These are phyloP conservation scores for Astatotilapia flaviijosephi DNA, from an alignment of 2,113 vertebrate species.

Conservation along the genomic window DNA sequence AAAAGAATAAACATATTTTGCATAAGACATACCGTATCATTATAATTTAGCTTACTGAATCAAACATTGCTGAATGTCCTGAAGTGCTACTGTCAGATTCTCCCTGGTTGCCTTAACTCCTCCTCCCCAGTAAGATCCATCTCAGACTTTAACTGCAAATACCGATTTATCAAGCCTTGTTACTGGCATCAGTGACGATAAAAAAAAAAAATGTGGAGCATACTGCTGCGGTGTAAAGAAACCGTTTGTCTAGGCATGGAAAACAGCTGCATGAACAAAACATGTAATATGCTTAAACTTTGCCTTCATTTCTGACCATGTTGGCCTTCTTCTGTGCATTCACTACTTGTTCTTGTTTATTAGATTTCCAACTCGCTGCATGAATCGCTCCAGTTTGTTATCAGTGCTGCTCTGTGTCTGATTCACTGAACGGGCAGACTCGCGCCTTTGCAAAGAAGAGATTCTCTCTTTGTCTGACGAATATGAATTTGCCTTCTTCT, in stretches of 20 bases:
- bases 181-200: not conserved
- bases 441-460: conserved; percentile 48
- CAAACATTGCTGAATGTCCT: not conserved
- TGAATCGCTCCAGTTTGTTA: conserved; percentile 84
- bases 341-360: conserved; percentile 80
- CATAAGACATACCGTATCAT: not conserved
- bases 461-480: conserved; percentile 61
- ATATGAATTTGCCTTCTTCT: not conserved
- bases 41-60: not conserved
- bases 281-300: too few relatives aligned
- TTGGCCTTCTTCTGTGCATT: not conserved
- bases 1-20: not conserved
- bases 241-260: not conserved
- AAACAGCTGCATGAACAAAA: not conserved
- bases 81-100: not conserved
- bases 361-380: conserved; percentile 83
- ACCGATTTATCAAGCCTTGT: not conserved
- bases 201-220: not conserved
- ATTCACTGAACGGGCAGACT: conserved; percentile 40
- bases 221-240: not conserved
- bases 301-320: not conserved
- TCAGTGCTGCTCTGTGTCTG: conserved; percentile 70
- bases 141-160: not conserved
- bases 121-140: not conserved
- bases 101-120: fast-evolving